Percentiles rank a stretch among this genome's conserved stretches.
phyloP scores from a whole-genome alignment of 2,888 invertebrate genomes.

The Belgica antarctica region DNA sequence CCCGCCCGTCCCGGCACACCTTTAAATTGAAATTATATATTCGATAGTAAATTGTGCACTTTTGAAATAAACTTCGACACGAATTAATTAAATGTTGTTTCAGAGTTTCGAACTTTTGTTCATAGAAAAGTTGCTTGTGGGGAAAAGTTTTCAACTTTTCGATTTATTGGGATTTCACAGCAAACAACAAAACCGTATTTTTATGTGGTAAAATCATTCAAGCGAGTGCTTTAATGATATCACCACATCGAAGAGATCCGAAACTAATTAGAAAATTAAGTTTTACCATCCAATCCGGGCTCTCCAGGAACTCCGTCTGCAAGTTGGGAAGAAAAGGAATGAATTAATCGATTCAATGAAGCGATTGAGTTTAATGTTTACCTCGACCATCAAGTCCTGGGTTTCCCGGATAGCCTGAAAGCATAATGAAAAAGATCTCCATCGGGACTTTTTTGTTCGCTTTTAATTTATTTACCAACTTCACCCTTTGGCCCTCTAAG shows the following conservation, averaged over 20 bases:
- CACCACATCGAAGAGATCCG: background rate
- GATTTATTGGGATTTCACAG: no score
- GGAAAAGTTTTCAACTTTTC: no score
- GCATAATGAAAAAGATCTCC: background rate
- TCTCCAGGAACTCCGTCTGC: background rate
- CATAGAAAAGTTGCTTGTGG: no score
- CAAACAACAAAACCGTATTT: no score
- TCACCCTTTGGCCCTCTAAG: slow-evolving; percentile 53
- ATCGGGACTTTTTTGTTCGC: background rate
- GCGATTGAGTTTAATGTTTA: slow-evolving; percentile 17
- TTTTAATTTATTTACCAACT: slow-evolving; percentile 16
- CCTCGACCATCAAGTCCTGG: slow-evolving; percentile 81
- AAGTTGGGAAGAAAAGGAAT: background rate
- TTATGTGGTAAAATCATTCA: no score
- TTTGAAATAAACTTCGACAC: no score
- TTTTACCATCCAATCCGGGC: slow-evolving; percentile 24
- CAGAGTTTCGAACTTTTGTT: no score
- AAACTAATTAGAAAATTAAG: background rate
- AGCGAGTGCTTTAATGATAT: no score
- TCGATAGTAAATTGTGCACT: no score
- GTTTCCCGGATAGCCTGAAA: slow-evolving; percentile 64
- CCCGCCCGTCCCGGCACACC: slow-evolving; percentile 85
- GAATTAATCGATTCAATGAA: background rate
- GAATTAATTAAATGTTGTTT: no score
- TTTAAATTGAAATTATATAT: no score